A percentile compares a stretch with the other conserved stretches of the same genome.
Evolutionary conservation across 2,888 invertebrate species (phyloP).

Genomic region (Seira musarum): DNA sequence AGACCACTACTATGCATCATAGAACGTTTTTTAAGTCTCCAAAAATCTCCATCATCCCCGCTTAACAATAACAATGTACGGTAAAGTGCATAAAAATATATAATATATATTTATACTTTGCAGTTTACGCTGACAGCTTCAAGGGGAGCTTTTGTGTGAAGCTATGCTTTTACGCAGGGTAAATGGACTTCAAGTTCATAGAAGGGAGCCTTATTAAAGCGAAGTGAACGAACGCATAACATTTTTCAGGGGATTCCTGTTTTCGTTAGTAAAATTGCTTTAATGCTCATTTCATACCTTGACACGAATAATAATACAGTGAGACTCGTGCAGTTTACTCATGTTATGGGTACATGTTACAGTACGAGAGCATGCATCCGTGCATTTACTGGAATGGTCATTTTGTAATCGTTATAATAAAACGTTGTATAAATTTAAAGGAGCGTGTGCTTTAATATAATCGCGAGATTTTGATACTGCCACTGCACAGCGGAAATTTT

Average conservation of each 20-base stretch:
- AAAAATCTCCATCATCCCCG: background rate
- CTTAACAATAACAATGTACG: background rate
- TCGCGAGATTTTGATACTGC: background rate
- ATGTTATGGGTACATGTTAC: conserved; percentile 1
- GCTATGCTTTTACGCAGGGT: background rate
- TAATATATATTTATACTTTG: background rate
- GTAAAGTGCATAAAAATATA: conserved; percentile 5
- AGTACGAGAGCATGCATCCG: background rate
- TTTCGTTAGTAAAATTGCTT: background rate
- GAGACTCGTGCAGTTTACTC: background rate
- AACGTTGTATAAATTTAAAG: background rate
- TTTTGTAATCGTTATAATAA: background rate
- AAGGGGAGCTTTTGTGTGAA: background rate
- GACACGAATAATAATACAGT: background rate
- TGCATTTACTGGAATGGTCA: background rate
- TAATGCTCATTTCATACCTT: background rate
- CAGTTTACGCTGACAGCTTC: background rate
- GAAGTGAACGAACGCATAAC: too few species aligned
- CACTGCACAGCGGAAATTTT: too few species aligned
- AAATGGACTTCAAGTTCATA: background rate
- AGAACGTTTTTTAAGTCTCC: background rate
- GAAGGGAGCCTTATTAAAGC: too few species aligned
- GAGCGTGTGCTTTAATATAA: conserved; percentile 9
- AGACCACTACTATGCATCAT: too few species aligned
- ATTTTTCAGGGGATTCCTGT: too few species aligned